These are phyloP conservation scores for Chionomys nivalis DNA, from an alignment of 2,113 vertebrate genomes.

Conservation along the genomic window DNA sequence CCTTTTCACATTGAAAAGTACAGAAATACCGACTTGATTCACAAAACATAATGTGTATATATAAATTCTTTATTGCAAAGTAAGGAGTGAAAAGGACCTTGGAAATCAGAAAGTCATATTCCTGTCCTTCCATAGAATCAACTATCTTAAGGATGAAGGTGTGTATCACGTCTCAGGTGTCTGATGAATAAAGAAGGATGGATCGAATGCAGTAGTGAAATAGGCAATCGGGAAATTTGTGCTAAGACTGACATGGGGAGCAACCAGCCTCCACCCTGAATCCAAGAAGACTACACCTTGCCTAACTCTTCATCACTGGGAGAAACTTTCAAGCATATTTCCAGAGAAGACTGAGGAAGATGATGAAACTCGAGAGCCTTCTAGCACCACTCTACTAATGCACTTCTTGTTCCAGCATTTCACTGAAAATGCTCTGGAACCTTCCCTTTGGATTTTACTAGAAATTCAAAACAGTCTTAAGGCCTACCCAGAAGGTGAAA, in stretches of 20 bases:
- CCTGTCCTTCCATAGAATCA: background rate
- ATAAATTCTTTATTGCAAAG: background rate
- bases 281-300: background rate
- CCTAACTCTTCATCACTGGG: background rate
- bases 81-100: background rate
- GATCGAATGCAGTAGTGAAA: background rate
- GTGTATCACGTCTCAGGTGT: background rate
- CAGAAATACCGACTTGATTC: background rate
- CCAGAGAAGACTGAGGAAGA: background rate
- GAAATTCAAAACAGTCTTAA: background rate
- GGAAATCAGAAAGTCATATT: background rate
- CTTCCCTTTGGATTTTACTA: background rate
- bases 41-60: background rate
- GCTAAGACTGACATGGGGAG: background rate
- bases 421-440: background rate
- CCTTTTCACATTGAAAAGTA: background rate
- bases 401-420: background rate
- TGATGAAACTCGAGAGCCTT: background rate
- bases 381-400: background rate
- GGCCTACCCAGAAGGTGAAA: background rate
- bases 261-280: background rate
- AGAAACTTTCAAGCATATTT: background rate
- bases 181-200: background rate
- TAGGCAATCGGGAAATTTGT: background rate
- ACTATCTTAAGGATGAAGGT: background rate